phyloP scores from a whole-genome alignment of 2,797 vertebrate genomes.

The Micrastur ruficollis region DNA sequence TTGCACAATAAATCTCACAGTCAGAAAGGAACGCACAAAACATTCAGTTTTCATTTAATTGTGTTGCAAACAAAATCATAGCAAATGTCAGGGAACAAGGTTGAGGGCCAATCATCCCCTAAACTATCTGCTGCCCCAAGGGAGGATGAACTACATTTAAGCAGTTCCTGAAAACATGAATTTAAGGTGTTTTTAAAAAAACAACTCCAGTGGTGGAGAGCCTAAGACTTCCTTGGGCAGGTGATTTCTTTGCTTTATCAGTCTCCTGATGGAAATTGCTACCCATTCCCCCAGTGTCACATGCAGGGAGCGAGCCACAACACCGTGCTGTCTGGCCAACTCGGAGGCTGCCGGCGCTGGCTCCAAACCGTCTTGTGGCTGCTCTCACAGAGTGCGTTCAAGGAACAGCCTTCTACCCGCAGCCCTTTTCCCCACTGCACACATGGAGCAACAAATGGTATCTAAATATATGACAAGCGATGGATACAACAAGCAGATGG shows the following conservation, averaged over 20 bases:
- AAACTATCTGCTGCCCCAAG: not conserved
- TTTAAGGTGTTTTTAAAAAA: not conserved
- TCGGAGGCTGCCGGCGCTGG: fast-evolving
- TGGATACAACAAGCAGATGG: not conserved
- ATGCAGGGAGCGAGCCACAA: not conserved
- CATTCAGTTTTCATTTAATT: not conserved
- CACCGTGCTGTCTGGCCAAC: not conserved
- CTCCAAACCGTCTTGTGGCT: not conserved
- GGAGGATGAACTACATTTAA: not conserved
- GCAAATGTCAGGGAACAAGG: not conserved
- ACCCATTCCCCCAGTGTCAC: fast-evolving
- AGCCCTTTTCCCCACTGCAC: not conserved
- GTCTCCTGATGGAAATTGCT: not conserved
- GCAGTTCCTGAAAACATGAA: not conserved
- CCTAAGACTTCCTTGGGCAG: not conserved
- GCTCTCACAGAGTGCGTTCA: fast-evolving
- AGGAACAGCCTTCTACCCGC: not conserved
- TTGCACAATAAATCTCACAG: not conserved
- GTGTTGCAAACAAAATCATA: not conserved
- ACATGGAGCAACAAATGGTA: conserved; percentile 15
- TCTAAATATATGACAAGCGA: not conserved
- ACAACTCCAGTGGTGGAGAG: not conserved
- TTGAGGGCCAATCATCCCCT: not conserved
- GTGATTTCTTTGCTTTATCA: not conserved
- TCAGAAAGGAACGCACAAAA: fast-evolving